These are phyloP conservation scores for Psilanteris sp. DNA, from an alignment of 1,140 invertebrate genomes.

Conservation along the genomic window DNA sequence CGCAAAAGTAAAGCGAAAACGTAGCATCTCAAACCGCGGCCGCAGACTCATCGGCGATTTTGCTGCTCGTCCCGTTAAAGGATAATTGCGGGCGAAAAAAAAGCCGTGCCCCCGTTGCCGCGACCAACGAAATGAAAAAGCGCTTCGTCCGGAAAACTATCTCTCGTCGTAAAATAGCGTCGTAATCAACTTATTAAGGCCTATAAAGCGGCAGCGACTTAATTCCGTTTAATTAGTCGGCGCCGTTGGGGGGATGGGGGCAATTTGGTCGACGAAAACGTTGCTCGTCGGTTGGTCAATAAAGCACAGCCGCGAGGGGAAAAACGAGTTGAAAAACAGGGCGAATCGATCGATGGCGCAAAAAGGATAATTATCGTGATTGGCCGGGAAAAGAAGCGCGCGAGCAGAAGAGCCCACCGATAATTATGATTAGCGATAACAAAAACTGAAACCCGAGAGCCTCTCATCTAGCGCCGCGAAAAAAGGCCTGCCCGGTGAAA, in stretches of 20 bases:
- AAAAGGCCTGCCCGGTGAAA: constrained; percentile 40
- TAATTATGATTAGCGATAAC: constrained; percentile 39
- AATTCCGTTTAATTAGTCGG: constrained; percentile 12
- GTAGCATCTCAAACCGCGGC: too few species aligned
- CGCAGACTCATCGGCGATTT: constrained; percentile 21
- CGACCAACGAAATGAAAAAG: not conserved
- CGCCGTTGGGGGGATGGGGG: constrained; percentile 1
- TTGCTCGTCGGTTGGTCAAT: not conserved
- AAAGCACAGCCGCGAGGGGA: not conserved
- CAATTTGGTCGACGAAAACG: constrained; percentile 8
- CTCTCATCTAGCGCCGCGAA: constrained; percentile 22
- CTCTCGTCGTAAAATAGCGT: not conserved
- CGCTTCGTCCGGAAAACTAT: constrained; percentile 1
- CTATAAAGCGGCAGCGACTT: constrained; percentile 11
- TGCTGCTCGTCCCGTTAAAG: not conserved
- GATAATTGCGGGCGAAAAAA: constrained; percentile 9
- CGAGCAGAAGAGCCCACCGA: constrained; percentile 50
- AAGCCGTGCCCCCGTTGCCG: not conserved
- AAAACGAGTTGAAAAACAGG: not conserved
- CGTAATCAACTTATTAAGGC: constrained; percentile 18
- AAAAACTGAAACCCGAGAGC: constrained; percentile 30
- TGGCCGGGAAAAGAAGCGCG: not conserved
- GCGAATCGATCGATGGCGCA: not conserved
- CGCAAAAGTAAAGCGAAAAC: too few species aligned
- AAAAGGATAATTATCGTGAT: constrained; percentile 14